Evolutionary conservation across 2,888 invertebrate genomes (phyloP).

Genomic region (Cephus pulcher): DNA sequence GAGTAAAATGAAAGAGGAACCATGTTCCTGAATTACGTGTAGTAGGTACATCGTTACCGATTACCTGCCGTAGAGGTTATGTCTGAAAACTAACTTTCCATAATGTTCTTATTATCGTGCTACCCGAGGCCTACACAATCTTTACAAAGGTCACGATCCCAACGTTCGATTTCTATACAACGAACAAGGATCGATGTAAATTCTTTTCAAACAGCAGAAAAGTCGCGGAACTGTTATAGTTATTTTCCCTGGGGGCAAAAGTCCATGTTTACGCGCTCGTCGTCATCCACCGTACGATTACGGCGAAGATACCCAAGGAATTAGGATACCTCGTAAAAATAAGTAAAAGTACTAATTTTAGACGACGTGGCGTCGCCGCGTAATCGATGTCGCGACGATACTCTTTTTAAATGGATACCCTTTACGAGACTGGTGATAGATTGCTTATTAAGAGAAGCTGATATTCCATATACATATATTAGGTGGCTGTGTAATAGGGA

Average conservation of each 20-base stretch:
- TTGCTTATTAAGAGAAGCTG: conserved; percentile 55
- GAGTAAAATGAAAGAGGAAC: background rate
- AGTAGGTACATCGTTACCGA: background rate
- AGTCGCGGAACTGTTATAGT: background rate
- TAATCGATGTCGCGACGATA: background rate
- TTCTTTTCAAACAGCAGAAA: background rate
- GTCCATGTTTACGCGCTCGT: background rate
- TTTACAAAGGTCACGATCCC: background rate
- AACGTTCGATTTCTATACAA: background rate
- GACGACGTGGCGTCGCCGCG: background rate
- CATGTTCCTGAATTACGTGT: background rate
- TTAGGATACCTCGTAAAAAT: background rate
- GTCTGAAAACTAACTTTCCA: background rate
- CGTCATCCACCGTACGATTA: background rate
- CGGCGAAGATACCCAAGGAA: background rate
- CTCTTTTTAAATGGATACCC: background rate
- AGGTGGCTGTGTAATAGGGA: conserved; percentile 60
- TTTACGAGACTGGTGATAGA: conserved; percentile 40
- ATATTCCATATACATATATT: conserved; percentile 49
- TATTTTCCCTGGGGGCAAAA: background rate
- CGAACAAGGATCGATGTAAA: background rate
- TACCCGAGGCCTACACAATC: background rate
- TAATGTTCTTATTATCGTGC: background rate
- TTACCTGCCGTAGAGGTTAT: background rate
- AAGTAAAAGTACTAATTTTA: background rate